Evolutionary conservation across 2,113 vertebrate genomes (phyloP).

Genomic region (Mobula birostris): DNA sequence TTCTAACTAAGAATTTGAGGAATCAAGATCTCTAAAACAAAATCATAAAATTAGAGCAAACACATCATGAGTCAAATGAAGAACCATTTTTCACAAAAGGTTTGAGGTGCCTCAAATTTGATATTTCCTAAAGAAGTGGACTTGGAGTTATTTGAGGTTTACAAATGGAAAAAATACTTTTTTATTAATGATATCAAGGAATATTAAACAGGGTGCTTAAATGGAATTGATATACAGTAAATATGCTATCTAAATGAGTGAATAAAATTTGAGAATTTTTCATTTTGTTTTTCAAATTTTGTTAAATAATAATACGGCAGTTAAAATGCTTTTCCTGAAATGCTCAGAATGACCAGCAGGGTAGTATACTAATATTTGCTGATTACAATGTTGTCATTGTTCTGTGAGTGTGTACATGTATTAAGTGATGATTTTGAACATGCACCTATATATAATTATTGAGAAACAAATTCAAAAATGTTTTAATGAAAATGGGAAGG

Average conservation of each 20-base stretch:
- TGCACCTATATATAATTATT: not conserved
- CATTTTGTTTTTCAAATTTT: not conserved
- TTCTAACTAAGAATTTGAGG: not conserved
- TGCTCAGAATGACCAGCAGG: not conserved
- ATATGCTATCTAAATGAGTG: not conserved
- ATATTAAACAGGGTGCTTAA: not conserved
- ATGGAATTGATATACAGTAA: not conserved
- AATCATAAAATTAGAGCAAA: not conserved
- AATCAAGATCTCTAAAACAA: not conserved
- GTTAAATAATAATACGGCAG: not conserved
- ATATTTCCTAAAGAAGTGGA: not conserved
- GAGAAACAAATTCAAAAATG: not conserved
- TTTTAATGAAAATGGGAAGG: not conserved
- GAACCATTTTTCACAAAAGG: not conserved
- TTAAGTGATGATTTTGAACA: not conserved
- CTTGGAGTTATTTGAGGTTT: not conserved
- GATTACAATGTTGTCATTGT: not conserved
- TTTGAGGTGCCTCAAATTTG: no score
- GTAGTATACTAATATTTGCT: not conserved
- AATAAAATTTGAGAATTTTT: not conserved
- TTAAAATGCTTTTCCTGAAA: not conserved
- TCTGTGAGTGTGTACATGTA: not conserved
- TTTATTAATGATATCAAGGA: not conserved
- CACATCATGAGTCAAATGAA: not conserved
- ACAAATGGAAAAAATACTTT: not conserved